Evolutionary conservation across 2,797 vertebrate genomes (phyloP).

Genomic region (Antrozous pallidus): DNA sequence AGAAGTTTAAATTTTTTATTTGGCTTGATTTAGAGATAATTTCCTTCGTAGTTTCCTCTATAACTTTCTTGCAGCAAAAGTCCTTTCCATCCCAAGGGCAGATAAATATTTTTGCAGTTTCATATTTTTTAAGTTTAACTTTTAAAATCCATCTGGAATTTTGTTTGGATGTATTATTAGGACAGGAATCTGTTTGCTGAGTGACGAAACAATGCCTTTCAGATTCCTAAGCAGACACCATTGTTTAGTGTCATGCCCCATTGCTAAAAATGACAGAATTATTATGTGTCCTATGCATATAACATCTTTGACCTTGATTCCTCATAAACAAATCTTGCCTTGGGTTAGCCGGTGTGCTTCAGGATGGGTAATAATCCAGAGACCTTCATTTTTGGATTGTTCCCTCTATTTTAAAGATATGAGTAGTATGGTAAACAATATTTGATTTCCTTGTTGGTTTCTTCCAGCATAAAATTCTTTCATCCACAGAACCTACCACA

Average conservation of each 20-base stretch:
- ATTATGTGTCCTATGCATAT: background rate
- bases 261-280: slow-evolving; percentile 46
- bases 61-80: slow-evolving; percentile 22
- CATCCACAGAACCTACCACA: background rate
- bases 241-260: slow-evolving; percentile 37
- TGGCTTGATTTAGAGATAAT: slow-evolving; percentile 30
- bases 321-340: background rate
- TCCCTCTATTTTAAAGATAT: background rate
- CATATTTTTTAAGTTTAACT: slow-evolving; percentile 51
- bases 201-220: slow-evolving; percentile 44
- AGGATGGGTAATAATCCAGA: background rate
- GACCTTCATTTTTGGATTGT: background rate
- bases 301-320: background rate
- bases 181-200: slow-evolving; percentile 50
- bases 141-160: slow-evolving; percentile 52
- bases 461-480: background rate
- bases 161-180: slow-evolving; percentile 54
- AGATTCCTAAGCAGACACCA: background rate
- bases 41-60: slow-evolving; percentile 5
- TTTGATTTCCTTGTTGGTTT: background rate
- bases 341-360: background rate
- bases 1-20: background rate
- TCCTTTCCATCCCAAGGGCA: slow-evolving; percentile 43
- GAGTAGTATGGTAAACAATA: background rate
- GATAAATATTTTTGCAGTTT: slow-evolving; percentile 69